Evolutionary conservation across 2,113 vertebrate genomes (phyloP), one percentile per base, ranked within the genome.

Genomic region (Gasterosteus nipponicus): DNA sequence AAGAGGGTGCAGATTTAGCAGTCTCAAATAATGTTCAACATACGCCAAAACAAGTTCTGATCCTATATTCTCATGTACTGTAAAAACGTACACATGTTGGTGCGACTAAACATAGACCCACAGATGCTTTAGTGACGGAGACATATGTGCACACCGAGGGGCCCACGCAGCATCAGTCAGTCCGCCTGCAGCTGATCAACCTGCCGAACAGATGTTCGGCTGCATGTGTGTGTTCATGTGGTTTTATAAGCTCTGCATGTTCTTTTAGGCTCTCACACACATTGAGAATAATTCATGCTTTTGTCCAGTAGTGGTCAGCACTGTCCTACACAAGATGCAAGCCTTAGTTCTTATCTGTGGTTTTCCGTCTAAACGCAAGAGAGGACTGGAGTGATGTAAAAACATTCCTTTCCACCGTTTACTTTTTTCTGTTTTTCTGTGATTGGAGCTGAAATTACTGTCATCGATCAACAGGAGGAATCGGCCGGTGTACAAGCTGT

Each of bases 181-280:
- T 85, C 73, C 71, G 81, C 68, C 77, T 84, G 74, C 62, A 85
- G 77, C 71, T 44, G 29, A 31, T 31, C 66, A 69, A 84, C 74
- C 86, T 68, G 82, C 80, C 68, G 15, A 77, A 53, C 81, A 86
- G 85, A 86, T 85, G 77, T 71, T 70, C 68, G 63, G 56, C 16
- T 85, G 46, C 72, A 83, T 78, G 84, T 78, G 84, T 78, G 86
- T 81, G 84, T 79, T 86, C 84, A 74, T 73, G 82, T 70, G 68
- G 78, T 78, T 82, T 79, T 51, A 72, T 38, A 59, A 69, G 70
- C 68, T 56, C 67, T 33, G 3, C 47, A 8, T 53, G 63, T 77
- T 1, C 58, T 0, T 6, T 44, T 29, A 22, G 22, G 69, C 38
- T 67, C 51, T 39, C n/a, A 15, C 16, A 26, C 31, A 18, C 62